phyloP scores from a whole-genome alignment of 2,797 vertebrate species.

The Syngnathus rostellatus region DNA sequence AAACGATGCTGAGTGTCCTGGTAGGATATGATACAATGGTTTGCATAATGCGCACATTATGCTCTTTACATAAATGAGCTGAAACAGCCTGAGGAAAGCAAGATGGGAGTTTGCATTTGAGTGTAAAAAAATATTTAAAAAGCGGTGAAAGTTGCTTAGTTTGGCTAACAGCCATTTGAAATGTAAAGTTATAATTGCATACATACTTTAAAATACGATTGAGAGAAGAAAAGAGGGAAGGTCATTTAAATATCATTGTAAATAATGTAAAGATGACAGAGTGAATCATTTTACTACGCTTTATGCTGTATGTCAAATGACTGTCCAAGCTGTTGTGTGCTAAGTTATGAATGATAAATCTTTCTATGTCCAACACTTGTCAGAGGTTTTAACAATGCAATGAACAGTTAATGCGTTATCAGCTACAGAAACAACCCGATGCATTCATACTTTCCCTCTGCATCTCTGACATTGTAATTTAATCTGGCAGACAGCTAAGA shows the following conservation, averaged over 20 bases:
- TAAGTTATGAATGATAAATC: background rate
- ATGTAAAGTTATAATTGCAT: slow-evolving; percentile 2
- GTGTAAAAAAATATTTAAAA: background rate
- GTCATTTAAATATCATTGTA: slow-evolving; percentile 3
- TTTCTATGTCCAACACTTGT: background rate
- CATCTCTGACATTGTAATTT: background rate
- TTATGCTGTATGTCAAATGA: background rate
- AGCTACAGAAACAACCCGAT: background rate
- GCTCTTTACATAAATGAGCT: slow-evolving; percentile 16
- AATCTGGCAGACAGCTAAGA: background rate
- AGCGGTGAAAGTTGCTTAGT: background rate
- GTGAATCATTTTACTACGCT: background rate
- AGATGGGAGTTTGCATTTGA: background rate
- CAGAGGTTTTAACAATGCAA: background rate
- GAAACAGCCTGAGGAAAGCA: background rate
- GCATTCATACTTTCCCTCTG: background rate
- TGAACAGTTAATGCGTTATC: background rate
- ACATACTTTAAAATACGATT: slow-evolving; percentile 7
- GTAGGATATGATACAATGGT: slow-evolving; percentile 9
- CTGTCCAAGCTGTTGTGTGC: background rate
- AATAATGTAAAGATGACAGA: slow-evolving; percentile 4
- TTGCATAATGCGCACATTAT: slow-evolving; percentile 11
- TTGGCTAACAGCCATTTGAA: background rate
- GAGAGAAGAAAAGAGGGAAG: background rate
- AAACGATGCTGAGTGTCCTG: background rate